Percentiles rank a stretch among this genome's conserved stretches.
Evolutionary conservation across 2,797 vertebrate species (phyloP).

Genomic region (Notolabrus celidotus): DNA sequence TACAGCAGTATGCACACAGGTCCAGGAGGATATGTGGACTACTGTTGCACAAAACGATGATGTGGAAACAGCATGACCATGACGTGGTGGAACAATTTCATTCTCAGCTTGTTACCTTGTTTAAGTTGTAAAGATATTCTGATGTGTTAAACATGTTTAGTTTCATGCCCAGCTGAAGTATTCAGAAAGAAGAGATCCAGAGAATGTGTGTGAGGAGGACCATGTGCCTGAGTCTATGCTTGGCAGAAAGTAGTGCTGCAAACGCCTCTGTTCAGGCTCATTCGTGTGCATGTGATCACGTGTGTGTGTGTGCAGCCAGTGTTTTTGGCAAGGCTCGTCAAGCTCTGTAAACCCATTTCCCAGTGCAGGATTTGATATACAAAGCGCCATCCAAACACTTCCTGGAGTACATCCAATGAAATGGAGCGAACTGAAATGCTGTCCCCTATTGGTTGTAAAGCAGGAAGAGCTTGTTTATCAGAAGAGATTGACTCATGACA

Average conservation of each 20-base stretch:
- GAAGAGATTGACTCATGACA: slow-evolving; percentile 69
- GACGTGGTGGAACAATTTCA: slow-evolving; percentile 6
- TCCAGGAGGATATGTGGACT: not conserved
- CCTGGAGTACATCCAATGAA: slow-evolving; percentile 66
- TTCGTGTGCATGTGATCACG: slow-evolving; percentile 13
- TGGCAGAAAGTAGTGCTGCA: slow-evolving; percentile 29
- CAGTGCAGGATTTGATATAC: slow-evolving; percentile 61
- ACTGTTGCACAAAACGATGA: not conserved
- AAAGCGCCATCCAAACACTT: slow-evolving; percentile 67
- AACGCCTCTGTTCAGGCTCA: slow-evolving; percentile 12
- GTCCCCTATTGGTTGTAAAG: slow-evolving; percentile 59
- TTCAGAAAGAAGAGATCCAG: not conserved
- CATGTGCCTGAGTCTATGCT: slow-evolving; percentile 1
- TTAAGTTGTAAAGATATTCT: slow-evolving; percentile 2
- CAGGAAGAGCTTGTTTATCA: slow-evolving; percentile 66
- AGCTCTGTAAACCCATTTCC: slow-evolving; percentile 69
- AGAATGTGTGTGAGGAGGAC: not conserved
- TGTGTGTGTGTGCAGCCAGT: not conserved
- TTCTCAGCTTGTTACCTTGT: not conserved
- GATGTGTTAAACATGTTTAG: slow-evolving; percentile 14
- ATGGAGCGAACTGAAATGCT: slow-evolving; percentile 14
- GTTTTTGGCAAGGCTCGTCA: slow-evolving; percentile 37
- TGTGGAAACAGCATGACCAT: slow-evolving; percentile 13
- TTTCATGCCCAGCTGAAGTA: not conserved
- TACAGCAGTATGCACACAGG: not conserved